Conservation (phyloP, 2,797 vertebrate genomes). For the Pangasius krempfi region DNA sequence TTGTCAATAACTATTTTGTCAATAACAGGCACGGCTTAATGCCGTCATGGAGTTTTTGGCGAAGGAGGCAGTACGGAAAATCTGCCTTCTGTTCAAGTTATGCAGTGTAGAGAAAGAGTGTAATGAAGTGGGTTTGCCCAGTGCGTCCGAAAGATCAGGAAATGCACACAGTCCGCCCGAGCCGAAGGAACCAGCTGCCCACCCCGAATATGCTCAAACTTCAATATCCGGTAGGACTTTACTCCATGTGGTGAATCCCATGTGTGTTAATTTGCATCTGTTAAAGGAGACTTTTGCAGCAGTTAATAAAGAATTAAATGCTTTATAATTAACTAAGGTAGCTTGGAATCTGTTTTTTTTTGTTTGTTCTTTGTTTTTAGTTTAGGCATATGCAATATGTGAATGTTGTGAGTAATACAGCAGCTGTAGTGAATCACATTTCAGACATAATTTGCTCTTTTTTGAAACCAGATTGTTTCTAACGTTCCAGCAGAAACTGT, state of each 20-base stretch:
- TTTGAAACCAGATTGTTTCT: neutral
- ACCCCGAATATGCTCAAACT: neutral
- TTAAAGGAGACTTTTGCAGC: neutral
- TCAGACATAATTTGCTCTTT: neutral
- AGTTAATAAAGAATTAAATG: neutral
- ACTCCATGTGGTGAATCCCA: neutral
- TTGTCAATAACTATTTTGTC: neutral
- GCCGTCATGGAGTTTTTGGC: constrained; percentile 44
- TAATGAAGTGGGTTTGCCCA: neutral
- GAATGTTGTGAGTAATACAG: neutral
- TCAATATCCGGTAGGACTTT: neutral
- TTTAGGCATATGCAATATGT: neutral
- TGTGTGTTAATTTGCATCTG: neutral
- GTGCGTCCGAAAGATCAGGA: neutral
- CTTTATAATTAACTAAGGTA: neutral
- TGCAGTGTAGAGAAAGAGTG: constrained; percentile 34
- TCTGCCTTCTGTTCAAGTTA: constrained; percentile 52
- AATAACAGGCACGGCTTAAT: constrained; percentile 42
- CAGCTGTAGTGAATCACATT: neutral
- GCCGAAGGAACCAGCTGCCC: neutral
- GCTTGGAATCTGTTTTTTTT: neutral
- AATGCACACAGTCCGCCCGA: neutral
- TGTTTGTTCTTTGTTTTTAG: neutral
- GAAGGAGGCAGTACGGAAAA: constrained; percentile 51
- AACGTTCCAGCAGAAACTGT: neutral